Conservation (phyloP, 2,888 invertebrate genomes). For the Acronicta leporina region DNA sequence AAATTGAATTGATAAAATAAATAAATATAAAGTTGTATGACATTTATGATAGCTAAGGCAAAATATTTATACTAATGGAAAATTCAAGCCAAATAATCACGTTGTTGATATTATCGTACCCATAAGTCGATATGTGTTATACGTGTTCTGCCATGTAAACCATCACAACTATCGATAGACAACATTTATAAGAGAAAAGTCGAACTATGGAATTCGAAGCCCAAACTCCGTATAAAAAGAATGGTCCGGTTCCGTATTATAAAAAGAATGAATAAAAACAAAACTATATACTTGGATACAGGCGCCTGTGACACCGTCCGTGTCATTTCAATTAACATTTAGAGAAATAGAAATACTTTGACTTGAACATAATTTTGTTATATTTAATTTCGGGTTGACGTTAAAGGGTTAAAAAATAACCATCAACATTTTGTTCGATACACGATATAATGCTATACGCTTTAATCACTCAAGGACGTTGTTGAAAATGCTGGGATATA, state of each 20-base stretch:
- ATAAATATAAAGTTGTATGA: conserved; percentile 36
- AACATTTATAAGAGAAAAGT: conserved; percentile 80
- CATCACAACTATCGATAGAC: conserved; percentile 65
- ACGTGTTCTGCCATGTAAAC: conserved; percentile 65
- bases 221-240: conserved; percentile 76
- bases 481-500: too few relatives aligned
- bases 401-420: too few relatives aligned
- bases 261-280: conserved; percentile 79
- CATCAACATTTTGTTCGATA: too few relatives aligned
- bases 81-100: conserved; percentile 21
- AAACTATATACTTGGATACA: conserved; percentile 66
- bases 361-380: conserved; percentile 71
- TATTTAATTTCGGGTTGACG: conserved; percentile 63
- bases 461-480: too few relatives aligned
- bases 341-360: conserved; percentile 75
- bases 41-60: conserved; percentile 20
- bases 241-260: conserved; percentile 74
- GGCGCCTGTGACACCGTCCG: conserved; percentile 72
- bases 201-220: conserved; percentile 77
- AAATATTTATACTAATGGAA: conserved; percentile 21
- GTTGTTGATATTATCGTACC: conserved; percentile 2
- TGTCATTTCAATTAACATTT: conserved; percentile 86
- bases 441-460: too few relatives aligned
- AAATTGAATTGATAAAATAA: conserved; percentile 49
- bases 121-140: too few relatives aligned